These are phyloP conservation scores for Brenthis ino DNA, from an alignment of 2,888 invertebrate species.

Conservation along the genomic window DNA sequence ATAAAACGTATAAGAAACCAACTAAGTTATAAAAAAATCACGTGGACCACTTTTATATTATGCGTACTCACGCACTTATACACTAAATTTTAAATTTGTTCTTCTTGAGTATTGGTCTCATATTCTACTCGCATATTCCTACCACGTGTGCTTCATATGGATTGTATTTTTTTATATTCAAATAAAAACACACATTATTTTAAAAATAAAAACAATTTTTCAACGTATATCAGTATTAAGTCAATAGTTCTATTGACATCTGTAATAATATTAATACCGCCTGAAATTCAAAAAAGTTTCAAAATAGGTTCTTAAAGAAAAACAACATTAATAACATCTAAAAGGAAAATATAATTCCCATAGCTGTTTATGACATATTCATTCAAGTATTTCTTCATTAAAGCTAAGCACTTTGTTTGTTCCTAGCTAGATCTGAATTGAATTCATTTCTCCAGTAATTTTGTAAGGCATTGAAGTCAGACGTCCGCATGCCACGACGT, in stretches of 20 bases:
- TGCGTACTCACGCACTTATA: neutral
- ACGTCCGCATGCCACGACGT: constrained; percentile 30
- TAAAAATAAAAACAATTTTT: too few relatives aligned
- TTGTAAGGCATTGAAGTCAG: constrained; percentile 33
- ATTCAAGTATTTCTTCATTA: constrained; percentile 43
- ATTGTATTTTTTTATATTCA: neutral
- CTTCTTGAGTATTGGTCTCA: constrained; percentile 4
- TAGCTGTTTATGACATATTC: constrained; percentile 19
- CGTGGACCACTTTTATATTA: neutral
- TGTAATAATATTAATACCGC: neutral
- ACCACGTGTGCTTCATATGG: neutral
- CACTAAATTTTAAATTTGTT: constrained; percentile 3
- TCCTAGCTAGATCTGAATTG: constrained; percentile 36
- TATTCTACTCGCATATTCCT: constrained; percentile 3
- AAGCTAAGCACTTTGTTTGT: constrained; percentile 45
- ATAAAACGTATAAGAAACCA: neutral
- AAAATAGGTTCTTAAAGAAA: constrained; percentile 4
- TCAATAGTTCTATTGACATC: neutral
- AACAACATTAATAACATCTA: constrained; percentile 8
- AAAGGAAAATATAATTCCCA: constrained; percentile 8
- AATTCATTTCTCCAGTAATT: constrained; percentile 43
- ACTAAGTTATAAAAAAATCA: constrained; percentile 1
- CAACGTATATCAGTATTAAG: too few relatives aligned
- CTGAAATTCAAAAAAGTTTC: neutral
- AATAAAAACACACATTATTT: too few relatives aligned